Percentiles rank a stretch among this genome's conserved stretches.
Conservation (phyloP, 1,140 invertebrate genomes). For the Centruroides vittatus region DNA sequence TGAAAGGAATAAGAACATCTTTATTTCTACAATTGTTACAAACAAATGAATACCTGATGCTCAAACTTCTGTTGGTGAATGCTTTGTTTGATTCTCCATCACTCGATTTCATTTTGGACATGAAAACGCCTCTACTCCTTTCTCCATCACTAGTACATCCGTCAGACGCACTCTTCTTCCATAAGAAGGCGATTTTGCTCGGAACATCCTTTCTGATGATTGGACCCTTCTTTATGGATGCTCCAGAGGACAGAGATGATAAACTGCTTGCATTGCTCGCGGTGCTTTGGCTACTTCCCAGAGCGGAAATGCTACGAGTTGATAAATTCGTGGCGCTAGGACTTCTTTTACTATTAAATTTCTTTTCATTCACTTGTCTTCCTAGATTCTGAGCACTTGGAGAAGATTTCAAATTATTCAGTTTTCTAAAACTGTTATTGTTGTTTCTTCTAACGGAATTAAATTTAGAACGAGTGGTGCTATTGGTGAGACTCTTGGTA, state of each 20-base stretch:
- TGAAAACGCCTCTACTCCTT: too few species aligned
- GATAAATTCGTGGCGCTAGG: constrained; percentile 15
- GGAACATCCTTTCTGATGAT: constrained; percentile 47
- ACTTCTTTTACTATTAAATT: constrained; percentile 16
- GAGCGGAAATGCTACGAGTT: constrained; percentile 16
- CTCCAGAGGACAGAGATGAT: constrained; percentile 18
- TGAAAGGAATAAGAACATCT: too few species aligned
- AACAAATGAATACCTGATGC: too few species aligned
- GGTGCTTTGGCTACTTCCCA: constrained; percentile 30
- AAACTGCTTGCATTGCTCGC: constrained; percentile 32
- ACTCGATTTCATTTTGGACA: too few species aligned
- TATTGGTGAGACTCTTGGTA: not conserved
- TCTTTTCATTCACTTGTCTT: constrained; percentile 4
- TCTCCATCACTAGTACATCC: too few species aligned
- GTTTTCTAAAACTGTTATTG: not conserved
- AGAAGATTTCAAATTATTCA: not conserved
- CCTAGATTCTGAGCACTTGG: constrained; percentile 9
- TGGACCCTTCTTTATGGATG: constrained; percentile 28
- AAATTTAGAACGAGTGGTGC: not conserved
- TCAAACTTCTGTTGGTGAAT: too few species aligned
- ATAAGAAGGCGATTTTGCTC: constrained; percentile 74
- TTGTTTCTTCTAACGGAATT: not conserved
- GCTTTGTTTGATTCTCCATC: too few species aligned
- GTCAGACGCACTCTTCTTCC: constrained; percentile 44
- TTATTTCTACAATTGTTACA: too few species aligned